Evolutionary conservation across 2,888 invertebrate genomes (phyloP).

Genomic region (Amiota minor): DNA sequence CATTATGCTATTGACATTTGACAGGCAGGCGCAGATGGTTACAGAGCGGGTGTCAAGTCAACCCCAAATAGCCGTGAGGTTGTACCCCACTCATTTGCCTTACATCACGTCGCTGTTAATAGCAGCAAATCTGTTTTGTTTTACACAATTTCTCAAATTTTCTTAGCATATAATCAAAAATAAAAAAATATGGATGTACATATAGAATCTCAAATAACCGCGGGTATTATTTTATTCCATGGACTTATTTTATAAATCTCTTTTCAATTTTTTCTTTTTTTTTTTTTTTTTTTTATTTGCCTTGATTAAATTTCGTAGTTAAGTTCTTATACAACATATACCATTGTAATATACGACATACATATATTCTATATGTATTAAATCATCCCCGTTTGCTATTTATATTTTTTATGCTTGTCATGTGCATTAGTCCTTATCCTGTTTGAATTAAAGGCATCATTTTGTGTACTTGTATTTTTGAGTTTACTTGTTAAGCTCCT

Average conservation of each 20-base stretch:
- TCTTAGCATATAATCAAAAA: conserved; percentile 52
- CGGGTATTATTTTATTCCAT: conserved; percentile 57
- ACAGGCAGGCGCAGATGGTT: conserved; percentile 15
- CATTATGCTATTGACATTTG: conserved; percentile 29
- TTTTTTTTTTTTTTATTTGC: conserved; percentile 1
- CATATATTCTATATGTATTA: not conserved
- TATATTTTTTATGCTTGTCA: conserved; percentile 10
- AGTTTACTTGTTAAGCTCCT: no score
- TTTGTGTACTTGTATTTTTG: not conserved
- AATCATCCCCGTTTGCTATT: not conserved
- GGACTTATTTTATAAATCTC: conserved; percentile 8
- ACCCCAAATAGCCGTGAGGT: conserved; percentile 22
- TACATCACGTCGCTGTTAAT: conserved; percentile 6
- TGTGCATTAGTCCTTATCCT: not conserved
- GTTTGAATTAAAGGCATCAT: conserved; percentile 9
- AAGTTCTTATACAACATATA: no score
- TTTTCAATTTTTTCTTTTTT: not conserved
- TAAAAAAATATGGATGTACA: no score
- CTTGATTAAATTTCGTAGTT: conserved; percentile 21
- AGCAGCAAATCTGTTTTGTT: conserved; percentile 29
- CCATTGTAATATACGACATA: no score
- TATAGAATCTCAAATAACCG: conserved; percentile 68
- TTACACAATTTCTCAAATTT: conserved; percentile 22
- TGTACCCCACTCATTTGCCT: not conserved
- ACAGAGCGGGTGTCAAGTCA: conserved; percentile 12